Evolutionary conservation across 2,888 invertebrate genomes (phyloP).

Genomic region (Mesoligia furuncula): DNA sequence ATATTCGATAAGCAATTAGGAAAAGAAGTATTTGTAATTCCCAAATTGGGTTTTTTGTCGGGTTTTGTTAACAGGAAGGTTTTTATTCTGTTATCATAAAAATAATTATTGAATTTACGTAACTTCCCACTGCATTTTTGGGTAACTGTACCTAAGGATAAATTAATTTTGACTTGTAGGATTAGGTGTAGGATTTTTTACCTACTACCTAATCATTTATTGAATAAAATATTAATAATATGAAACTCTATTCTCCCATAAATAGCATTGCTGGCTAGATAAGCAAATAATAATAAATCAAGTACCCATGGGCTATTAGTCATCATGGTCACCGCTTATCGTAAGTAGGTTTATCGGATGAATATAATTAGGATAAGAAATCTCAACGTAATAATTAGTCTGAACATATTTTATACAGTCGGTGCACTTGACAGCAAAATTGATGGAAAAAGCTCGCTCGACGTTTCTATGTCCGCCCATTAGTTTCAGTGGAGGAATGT

Average conservation of each 20-base stretch:
- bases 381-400: slow-evolving; percentile 58
- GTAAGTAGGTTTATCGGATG: slow-evolving; percentile 58
- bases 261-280: slow-evolving; percentile 12
- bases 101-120: neutral
- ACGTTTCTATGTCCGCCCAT: slow-evolving; percentile 57
- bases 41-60: neutral
- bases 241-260: slow-evolving; percentile 10
- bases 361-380: slow-evolving; percentile 62
- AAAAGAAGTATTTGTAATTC: neutral
- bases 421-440: slow-evolving; percentile 55
- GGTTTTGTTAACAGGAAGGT: neutral
- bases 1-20: neutral
- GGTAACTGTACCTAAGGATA: neutral
- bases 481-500: slow-evolving; percentile 47
- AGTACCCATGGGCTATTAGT: slow-evolving; percentile 25
- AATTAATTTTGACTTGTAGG: neutral
- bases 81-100: neutral
- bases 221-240: neutral
- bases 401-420: slow-evolving; percentile 51
- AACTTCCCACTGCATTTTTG: neutral
- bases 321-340: slow-evolving; percentile 32
- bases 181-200: neutral
- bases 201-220: neutral
- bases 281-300: slow-evolving; percentile 31
- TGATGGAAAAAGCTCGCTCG: slow-evolving; percentile 55